These are phyloP conservation scores for Hydrozoanthus gracilis DNA, from an alignment of 92 coral and sea anemone species.

Conservation along the genomic window DNA sequence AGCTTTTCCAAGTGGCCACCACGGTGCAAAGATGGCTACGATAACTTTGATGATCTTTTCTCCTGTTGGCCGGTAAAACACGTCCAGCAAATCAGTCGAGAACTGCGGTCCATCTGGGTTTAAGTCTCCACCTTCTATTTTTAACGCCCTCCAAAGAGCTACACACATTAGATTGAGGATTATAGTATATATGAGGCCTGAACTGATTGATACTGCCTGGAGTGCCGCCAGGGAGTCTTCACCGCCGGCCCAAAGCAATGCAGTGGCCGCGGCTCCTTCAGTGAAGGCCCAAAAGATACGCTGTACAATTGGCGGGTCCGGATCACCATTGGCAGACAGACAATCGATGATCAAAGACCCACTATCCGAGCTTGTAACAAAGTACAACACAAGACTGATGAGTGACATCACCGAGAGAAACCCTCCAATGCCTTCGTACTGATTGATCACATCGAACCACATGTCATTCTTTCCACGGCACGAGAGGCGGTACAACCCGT, in stretches of 20 bases:
- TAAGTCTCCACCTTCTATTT: slow-evolving; percentile 73
- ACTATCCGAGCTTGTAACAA: slow-evolving; percentile 94
- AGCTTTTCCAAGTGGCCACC: slow-evolving; percentile 87
- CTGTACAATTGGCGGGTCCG: slow-evolving; percentile 86
- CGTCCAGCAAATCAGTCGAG: slow-evolving; percentile 70
- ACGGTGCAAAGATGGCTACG: slow-evolving; percentile 76
- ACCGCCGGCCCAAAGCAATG: slow-evolving; percentile 83
- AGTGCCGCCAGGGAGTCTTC: slow-evolving; percentile 72
- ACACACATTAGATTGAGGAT: slow-evolving; percentile 79
- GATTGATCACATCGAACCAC: slow-evolving; percentile 88
- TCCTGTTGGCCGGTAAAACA: slow-evolving; percentile 62
- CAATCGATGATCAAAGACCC: slow-evolving; percentile 93
- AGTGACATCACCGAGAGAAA: slow-evolving; percentile 77
- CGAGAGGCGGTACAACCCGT: slow-evolving; percentile 81
- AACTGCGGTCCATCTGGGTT: slow-evolving; percentile 77
- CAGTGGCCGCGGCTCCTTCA: slow-evolving; percentile 91
- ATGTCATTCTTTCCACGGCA: slow-evolving; percentile 72
- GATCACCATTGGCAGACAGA: slow-evolving; percentile 90
- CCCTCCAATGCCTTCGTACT: slow-evolving; percentile 72
- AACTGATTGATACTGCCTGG: slow-evolving; percentile 83
- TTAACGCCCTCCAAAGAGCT: slow-evolving; percentile 84
- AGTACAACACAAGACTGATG: slow-evolving; percentile 78
- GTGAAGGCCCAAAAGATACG: slow-evolving; percentile 95
- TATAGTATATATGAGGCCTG: slow-evolving; percentile 81
- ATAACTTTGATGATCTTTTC: slow-evolving; percentile 43